Conservation (phyloP, 2,888 invertebrate genomes). For the Drosophila maculinotata region DNA sequence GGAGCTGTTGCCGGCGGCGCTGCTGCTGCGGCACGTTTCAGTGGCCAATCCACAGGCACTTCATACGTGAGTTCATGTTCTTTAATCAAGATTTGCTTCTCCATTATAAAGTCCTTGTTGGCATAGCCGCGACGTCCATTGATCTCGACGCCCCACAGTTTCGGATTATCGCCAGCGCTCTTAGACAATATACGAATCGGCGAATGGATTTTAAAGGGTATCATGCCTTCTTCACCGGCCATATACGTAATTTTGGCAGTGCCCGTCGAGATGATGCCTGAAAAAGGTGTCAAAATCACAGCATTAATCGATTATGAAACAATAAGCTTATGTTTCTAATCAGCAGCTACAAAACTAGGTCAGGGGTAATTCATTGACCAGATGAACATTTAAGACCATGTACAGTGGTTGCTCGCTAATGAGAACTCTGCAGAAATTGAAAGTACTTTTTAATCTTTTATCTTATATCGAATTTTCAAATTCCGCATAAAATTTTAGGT, state of each 20-base stretch:
- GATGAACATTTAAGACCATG: neutral
- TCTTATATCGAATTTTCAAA: too few relatives aligned
- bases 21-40: neutral
- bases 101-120: constrained; percentile 87
- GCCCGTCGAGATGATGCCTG: constrained; percentile 86
- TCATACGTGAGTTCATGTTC: constrained; percentile 78
- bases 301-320: constrained; percentile 9
- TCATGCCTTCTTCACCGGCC: constrained; percentile 86
- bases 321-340: constrained; percentile 20
- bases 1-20: constrained; percentile 2
- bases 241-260: constrained; percentile 87
- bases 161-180: constrained; percentile 87
- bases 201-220: constrained; percentile 87
- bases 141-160: constrained; percentile 89
- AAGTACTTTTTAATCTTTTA: too few relatives aligned
- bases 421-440: neutral
- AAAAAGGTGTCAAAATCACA: constrained; percentile 1
- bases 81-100: constrained; percentile 86
- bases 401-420: neutral
- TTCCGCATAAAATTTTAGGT: too few relatives aligned
- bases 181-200: constrained; percentile 89
- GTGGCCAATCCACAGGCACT: constrained; percentile 81
- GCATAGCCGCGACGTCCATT: constrained; percentile 89
- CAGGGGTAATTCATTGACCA: constrained; percentile 14
- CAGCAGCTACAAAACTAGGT: constrained; percentile 17